Conservation (phyloP, 2,797 vertebrate species). For the Poliocrania exsul region DNA sequence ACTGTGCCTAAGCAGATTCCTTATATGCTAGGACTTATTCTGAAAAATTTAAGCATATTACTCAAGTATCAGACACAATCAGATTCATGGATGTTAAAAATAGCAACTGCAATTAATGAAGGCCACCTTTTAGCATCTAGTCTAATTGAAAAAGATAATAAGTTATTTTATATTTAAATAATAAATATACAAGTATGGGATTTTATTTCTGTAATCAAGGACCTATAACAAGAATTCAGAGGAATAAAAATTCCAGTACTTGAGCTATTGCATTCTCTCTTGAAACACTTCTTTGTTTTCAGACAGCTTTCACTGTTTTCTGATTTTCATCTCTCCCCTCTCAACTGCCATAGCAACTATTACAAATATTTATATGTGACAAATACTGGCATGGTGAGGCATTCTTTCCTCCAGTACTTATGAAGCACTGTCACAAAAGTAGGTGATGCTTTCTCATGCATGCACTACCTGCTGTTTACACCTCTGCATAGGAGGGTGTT, state of each 20-base stretch:
- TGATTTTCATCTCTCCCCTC: conserved; percentile 74
- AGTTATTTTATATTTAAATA: background rate
- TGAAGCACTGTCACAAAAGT: conserved; percentile 78
- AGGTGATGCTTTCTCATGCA: conserved; percentile 78
- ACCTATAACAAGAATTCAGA: background rate
- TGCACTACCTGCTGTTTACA: conserved; percentile 78
- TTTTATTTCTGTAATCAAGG: background rate
- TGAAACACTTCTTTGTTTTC: conserved; percentile 80
- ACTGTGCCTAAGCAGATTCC: background rate
- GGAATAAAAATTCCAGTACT: conserved; percentile 19
- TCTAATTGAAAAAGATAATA: background rate
- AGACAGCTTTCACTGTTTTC: conserved; percentile 77
- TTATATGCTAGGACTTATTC: background rate
- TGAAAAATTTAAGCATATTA: background rate
- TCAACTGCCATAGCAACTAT: conserved; percentile 85
- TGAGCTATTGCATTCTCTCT: conserved; percentile 67
- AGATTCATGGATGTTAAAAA: background rate
- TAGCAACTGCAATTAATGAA: background rate
- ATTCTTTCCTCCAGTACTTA: conserved; percentile 69
- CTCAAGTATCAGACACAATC: background rate
- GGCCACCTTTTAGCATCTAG: background rate
- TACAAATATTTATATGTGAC: conserved; percentile 84
- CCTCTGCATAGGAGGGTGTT: conserved; percentile 74
- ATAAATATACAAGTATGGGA: background rate
- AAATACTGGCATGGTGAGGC: conserved; percentile 74